These are phyloP conservation scores for Percina caprodes DNA, from an alignment of 2,113 vertebrate genomes.

Conservation along the genomic window DNA sequence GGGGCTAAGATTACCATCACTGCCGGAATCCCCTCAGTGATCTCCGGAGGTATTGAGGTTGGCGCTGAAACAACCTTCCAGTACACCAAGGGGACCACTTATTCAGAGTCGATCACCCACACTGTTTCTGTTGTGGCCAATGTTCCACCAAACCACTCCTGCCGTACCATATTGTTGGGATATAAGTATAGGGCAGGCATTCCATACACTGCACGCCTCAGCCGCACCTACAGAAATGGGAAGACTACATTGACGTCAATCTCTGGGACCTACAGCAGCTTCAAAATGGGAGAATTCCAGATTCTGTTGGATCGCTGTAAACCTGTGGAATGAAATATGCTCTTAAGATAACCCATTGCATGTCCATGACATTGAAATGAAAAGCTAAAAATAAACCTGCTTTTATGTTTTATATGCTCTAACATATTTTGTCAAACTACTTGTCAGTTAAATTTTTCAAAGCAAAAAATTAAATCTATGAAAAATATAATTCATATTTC, in stretches of 20 bases:
- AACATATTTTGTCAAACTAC: no score
- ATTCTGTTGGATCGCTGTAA: conserved; percentile 52
- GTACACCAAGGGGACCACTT: conserved; percentile 26
- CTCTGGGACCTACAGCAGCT: conserved; percentile 44
- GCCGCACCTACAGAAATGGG: conserved; percentile 53
- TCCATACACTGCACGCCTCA: conserved; percentile 63
- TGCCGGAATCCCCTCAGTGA: conserved; percentile 6
- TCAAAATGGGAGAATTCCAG: conserved; percentile 52
- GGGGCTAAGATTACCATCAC: conserved; percentile 47
- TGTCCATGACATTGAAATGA: background rate
- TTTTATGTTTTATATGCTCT: no score
- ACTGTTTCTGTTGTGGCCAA: conserved; percentile 37
- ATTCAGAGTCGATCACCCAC: background rate
- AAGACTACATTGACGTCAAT: conserved; percentile 51
- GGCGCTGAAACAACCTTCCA: conserved; percentile 35
- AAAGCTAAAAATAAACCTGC: background rate
- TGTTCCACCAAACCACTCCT: conserved; percentile 66
- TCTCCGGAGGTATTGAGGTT: conserved; percentile 37
- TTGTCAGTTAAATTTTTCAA: no score
- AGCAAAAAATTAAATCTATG: no score
- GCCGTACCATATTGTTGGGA: conserved; percentile 52
- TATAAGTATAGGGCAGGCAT: conserved; percentile 48
- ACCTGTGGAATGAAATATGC: conserved; percentile 25
- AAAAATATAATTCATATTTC: no score
- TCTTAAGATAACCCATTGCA: background rate